A percentile compares a stretch with the other conserved stretches of the same genome.
Conservation (phyloP, 2,888 invertebrate genomes). For the Falcaria lacertinaria region DNA sequence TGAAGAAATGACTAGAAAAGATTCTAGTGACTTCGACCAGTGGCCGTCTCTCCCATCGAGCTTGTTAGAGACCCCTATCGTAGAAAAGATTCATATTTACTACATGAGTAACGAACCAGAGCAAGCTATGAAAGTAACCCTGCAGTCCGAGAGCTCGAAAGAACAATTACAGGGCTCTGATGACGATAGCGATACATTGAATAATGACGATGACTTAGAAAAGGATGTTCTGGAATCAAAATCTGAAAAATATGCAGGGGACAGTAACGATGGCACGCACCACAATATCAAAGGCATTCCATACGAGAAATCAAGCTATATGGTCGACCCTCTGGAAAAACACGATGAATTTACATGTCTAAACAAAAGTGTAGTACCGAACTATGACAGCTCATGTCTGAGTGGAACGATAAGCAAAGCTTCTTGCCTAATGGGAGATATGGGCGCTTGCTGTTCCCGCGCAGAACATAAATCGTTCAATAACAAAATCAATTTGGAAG, state of each 20-base stretch:
- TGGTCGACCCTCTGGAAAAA: constrained; percentile 72
- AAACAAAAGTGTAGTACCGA: constrained; percentile 63
- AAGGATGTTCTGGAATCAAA: constrained; percentile 77
- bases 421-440: constrained; percentile 66
- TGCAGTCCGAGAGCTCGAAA: constrained; percentile 83
- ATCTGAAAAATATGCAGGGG: constrained; percentile 52
- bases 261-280: constrained; percentile 52
- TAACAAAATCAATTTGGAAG: constrained; percentile 57
- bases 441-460: constrained; percentile 67
- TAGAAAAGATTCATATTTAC: constrained; percentile 89
- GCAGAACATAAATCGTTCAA: constrained; percentile 60
- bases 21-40: constrained; percentile 86
- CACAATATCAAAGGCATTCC: constrained; percentile 62
- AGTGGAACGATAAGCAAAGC: constrained; percentile 72
- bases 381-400: constrained; percentile 70
- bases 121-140: constrained; percentile 87
- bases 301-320: constrained; percentile 71
- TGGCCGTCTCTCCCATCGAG: constrained; percentile 91
- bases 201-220: constrained; percentile 81
- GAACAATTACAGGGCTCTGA: constrained; percentile 83
- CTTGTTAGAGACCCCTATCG: constrained; percentile 84
- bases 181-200: constrained; percentile 84
- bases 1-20: constrained; percentile 48
- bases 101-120: constrained; percentile 88
- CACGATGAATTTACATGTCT: constrained; percentile 58